Conservation (phyloP, 2,797 vertebrate genomes). For the Macrochelys suwanniensis region DNA sequence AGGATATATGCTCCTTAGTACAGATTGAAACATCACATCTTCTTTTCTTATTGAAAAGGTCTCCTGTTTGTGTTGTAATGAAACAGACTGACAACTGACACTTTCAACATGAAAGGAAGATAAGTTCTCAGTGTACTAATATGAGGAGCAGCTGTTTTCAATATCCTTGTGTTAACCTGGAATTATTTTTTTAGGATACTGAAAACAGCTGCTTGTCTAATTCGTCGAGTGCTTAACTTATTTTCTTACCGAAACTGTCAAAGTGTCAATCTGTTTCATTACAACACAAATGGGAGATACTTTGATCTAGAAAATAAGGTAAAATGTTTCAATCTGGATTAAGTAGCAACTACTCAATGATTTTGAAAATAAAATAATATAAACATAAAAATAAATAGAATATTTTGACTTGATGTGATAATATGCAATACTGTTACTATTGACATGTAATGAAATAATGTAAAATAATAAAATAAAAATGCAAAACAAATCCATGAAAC, state of each 20-base stretch:
- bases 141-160: not conserved
- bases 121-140: not conserved
- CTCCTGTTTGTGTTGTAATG: not conserved
- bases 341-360: not conserved
- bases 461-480: not conserved
- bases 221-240: not conserved
- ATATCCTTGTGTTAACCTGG: not conserved
- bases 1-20: conserved; percentile 44
- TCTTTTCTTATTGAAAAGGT: not conserved
- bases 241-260: not conserved
- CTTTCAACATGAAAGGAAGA: not conserved
- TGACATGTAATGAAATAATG: not conserved
- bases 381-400: not conserved
- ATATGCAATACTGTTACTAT: not conserved
- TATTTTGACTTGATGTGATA: not conserved
- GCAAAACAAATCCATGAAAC: not conserved
- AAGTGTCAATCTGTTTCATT: not conserved
- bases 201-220: not conserved
- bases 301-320: not conserved
- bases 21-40: conserved; percentile 36
- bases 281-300: not conserved
- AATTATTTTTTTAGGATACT: not conserved
- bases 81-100: not conserved
- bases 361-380: not conserved
- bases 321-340: not conserved